phyloP scores from a whole-genome alignment of 2,797 vertebrate species.

The Acanthiza pusilla region DNA sequence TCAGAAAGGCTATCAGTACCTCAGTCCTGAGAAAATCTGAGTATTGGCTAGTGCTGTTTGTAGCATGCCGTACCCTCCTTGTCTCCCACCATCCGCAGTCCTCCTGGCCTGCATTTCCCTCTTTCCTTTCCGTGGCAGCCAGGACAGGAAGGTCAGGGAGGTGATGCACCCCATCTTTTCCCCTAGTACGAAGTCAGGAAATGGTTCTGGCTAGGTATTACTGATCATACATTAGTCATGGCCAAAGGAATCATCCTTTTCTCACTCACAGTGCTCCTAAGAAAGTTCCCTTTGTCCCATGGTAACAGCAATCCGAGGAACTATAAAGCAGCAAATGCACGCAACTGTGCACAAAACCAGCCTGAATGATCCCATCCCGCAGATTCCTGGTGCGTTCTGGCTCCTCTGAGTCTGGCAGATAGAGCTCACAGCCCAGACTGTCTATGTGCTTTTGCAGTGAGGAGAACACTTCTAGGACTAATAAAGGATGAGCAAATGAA shows the following conservation, averaged over 20 bases:
- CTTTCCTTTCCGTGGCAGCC: neutral
- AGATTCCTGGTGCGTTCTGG: neutral
- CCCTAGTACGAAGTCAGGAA: neutral
- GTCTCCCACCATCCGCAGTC: neutral
- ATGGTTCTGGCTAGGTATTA: neutral
- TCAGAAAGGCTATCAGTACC: neutral
- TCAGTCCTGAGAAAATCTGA: neutral
- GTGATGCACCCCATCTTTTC: neutral
- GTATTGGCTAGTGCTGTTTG: neutral
- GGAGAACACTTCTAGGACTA: neutral
- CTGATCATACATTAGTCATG: neutral
- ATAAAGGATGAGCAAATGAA: neutral
- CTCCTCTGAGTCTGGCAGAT: neutral
- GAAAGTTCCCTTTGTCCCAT: neutral
- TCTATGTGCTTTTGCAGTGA: neutral
- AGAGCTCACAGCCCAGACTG: neutral
- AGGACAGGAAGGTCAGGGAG: neutral
- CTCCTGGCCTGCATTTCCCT: neutral
- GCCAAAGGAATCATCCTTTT: neutral
- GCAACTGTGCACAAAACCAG: neutral
- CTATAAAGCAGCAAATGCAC: neutral
- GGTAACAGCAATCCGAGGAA: neutral
- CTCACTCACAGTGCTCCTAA: neutral
- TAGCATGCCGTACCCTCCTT: neutral
- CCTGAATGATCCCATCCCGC: neutral